These are phyloP conservation scores for Patella ulyssiponensis DNA, from an alignment of 2,888 invertebrate genomes.

Conservation along the genomic window DNA sequence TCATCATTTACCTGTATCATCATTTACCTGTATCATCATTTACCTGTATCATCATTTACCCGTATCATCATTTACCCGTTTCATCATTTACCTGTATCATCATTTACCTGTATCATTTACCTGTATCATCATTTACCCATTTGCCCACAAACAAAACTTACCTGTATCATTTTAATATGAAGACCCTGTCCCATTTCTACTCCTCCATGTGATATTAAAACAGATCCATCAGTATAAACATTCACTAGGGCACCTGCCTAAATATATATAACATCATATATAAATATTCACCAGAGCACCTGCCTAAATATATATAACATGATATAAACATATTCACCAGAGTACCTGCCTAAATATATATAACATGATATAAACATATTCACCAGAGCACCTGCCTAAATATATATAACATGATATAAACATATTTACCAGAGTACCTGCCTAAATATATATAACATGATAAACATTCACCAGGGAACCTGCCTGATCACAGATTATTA, in stretches of 20 bases:
- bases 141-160: conserved; percentile 32
- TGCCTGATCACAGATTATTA: too few species aligned
- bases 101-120: too few species aligned
- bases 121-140: too few species aligned
- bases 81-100: too few species aligned
- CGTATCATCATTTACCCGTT: too few species aligned
- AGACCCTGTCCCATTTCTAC: conserved; percentile 67
- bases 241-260: conserved; percentile 62
- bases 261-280: conserved; percentile 16
- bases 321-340: not conserved
- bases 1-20: too few species aligned
- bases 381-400: not conserved
- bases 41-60: too few species aligned
- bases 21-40: too few species aligned
- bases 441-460: too few species aligned
- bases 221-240: conserved; percentile 72
- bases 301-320: not conserved
- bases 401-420: too few species aligned
- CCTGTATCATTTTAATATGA: conserved; percentile 63
- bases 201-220: conserved; percentile 63
- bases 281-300: conserved; percentile 17
- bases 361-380: not conserved
- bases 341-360: too few species aligned
- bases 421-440: too few species aligned
- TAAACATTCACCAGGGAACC: not conserved